Base-by-base conservation (phyloP, 2,888 invertebrate species). In the Allygus modestus region DNA sequence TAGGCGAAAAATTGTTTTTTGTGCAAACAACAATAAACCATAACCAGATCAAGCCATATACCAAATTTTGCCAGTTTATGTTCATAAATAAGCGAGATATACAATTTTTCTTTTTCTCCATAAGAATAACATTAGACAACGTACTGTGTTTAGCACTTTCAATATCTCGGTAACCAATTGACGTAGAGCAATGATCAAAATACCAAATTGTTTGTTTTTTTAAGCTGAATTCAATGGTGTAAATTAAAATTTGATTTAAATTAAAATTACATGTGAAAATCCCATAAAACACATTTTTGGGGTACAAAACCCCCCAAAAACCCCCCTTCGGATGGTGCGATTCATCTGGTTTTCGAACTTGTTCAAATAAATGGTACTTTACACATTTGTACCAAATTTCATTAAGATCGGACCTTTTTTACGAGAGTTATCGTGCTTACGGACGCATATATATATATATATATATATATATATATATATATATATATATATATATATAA, bases 191-290 rank as follows among this genome's bases (percentile, higher is more conserved):
- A 37, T 37, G 37, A 37, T 51, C 15, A 51, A 51, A 51, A 51
- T 12, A 51, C 51, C 12, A 51, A 51, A n/a, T n/a, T 51, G n/a
- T 51, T 51, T 51, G 51, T 51, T 51, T 51, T 51, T 37, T 51
- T 51, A 17, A 51, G n/a, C 51, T 51, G 17, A n/a, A n/a, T 51
- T n/a, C 15, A 51, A 51, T n/a, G 51, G 51, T 51, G 17, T 17
- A 1, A n/a, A 51, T 2, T 7, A 51, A 51, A 51, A 51, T 37
- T 1, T 51, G 51, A 17, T 51, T n/a, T 7, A n/a, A 7, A 2
- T 51, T 51, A n/a, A 7, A 2, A 7, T 51, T 51, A 1, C 2
- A 51, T 51, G 17, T 51, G 12, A 51, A 51, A 51, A 51, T 7
- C 51, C 2, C 15, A 2, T 7, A 51, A 51, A 51, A 15, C 51